A percentile compares a stretch with the other conserved stretches of the same genome.
These are phyloP conservation scores for Shargacucullia verbasci DNA, from an alignment of 2,888 invertebrate species.

Conservation along the genomic window DNA sequence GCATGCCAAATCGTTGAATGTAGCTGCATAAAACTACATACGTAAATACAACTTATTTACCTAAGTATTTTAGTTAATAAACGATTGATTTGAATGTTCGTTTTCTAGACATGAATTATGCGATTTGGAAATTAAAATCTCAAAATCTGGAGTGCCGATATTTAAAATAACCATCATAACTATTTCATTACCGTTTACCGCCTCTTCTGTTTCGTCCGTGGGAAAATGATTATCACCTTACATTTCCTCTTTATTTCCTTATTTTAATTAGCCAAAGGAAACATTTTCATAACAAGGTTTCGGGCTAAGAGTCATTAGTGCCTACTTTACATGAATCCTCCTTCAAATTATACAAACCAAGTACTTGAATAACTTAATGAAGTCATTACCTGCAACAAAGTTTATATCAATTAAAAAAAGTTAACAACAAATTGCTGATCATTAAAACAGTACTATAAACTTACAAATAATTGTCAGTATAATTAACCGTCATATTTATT, in stretches of 20 bases:
- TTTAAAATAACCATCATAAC: too few species aligned
- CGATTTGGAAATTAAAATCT: too few species aligned
- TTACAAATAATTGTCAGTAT: too few species aligned
- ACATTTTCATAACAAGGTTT: slow-evolving; percentile 33
- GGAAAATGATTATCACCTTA: slow-evolving; percentile 8
- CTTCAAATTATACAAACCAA: slow-evolving; percentile 38
- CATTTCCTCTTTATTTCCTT: slow-evolving; percentile 24
- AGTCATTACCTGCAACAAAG: slow-evolving; percentile 51
- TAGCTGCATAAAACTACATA: too few species aligned
- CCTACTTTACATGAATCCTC: not conserved
- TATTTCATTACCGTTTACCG: too few species aligned
- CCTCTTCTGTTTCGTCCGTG: not conserved
- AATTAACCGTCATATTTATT: too few species aligned
- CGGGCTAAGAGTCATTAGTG: not conserved
- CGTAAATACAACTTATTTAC: too few species aligned
- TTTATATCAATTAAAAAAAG: slow-evolving; percentile 38
- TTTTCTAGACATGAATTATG: too few species aligned
- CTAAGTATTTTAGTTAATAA: too few species aligned
- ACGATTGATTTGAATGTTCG: too few species aligned
- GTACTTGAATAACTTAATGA: slow-evolving; percentile 26
- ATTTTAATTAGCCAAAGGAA: slow-evolving; percentile 28
- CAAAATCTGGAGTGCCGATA: too few species aligned
- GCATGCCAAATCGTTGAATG: too few species aligned
- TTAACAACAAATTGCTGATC: slow-evolving; percentile 11
- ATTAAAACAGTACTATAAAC: slow-evolving; percentile 5